Conservation (phyloP, 53 echinoderm and acorn worm species). For the Actinopyga echinites region DNA sequence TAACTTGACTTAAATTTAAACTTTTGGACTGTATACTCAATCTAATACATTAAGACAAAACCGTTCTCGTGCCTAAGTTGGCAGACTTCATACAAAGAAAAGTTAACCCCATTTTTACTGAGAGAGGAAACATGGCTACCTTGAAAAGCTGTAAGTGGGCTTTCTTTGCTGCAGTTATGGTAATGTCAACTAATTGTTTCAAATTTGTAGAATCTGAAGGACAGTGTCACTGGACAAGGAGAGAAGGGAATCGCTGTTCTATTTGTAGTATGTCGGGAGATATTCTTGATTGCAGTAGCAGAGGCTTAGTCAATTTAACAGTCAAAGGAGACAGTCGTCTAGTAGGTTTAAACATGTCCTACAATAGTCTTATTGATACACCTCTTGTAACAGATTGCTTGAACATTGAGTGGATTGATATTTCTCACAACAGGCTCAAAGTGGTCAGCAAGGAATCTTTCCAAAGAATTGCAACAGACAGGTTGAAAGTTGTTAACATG, state of each 20-base stretch:
- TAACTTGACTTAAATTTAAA: too few species aligned
- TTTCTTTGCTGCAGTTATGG: too few species aligned
- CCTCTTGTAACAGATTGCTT: neutral
- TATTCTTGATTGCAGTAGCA: neutral
- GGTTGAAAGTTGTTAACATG: neutral
- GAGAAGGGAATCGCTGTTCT: neutral
- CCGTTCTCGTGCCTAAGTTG: too few species aligned
- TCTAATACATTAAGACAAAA: too few species aligned
- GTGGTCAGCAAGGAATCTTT: neutral
- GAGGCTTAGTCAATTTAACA: neutral
- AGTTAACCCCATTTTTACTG: too few species aligned
- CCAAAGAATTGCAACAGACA: neutral
- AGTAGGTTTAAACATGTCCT: neutral
- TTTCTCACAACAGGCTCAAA: neutral
- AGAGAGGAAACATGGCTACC: too few species aligned
- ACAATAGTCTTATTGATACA: neutral
- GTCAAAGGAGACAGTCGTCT: neutral
- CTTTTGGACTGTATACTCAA: too few species aligned
- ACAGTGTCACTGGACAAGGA: neutral
- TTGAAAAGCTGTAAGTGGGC: too few species aligned
- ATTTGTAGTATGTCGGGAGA: neutral
- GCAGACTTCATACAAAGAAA: too few species aligned
- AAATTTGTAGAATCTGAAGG: neutral
- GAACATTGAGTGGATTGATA: constrained; percentile 7
- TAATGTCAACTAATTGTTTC: too few species aligned